phyloP scores from a whole-genome alignment of 2,797 vertebrate species.

The Fundulus diaphanus region DNA sequence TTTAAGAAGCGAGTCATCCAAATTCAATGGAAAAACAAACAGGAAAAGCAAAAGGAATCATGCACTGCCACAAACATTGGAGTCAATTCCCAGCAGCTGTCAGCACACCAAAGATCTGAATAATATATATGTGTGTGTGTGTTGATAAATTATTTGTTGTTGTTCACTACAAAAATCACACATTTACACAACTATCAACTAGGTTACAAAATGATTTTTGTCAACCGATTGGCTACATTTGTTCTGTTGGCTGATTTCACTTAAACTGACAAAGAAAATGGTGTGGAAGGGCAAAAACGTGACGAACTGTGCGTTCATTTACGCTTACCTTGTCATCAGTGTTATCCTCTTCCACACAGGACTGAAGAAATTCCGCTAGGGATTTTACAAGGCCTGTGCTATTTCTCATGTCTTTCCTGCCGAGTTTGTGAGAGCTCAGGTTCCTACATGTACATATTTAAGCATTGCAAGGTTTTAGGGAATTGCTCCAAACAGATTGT shows the following conservation, averaged over 20 bases:
- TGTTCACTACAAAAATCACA: neutral
- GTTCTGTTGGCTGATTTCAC: neutral
- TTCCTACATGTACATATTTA: slow-evolving; percentile 78
- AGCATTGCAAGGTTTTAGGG: neutral
- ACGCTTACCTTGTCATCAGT: slow-evolving; percentile 87
- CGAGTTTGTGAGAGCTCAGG: slow-evolving; percentile 83
- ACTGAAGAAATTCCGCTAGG: slow-evolving; percentile 87
- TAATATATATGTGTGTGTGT: too few species aligned
- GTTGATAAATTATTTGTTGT: too few species aligned
- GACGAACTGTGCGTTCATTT: neutral
- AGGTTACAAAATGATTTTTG: neutral
- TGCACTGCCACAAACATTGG: neutral
- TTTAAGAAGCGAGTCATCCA: neutral
- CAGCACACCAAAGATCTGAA: neutral
- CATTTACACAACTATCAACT: neutral
- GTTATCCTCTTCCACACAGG: slow-evolving; percentile 82
- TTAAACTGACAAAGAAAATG: neutral
- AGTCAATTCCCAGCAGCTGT: neutral
- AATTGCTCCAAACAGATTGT: neutral
- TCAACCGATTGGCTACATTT: too few species aligned
- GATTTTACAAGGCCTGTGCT: slow-evolving; percentile 86
- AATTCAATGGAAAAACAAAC: neutral
- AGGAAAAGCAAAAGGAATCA: neutral
- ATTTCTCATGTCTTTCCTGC: slow-evolving; percentile 87
- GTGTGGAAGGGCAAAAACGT: neutral